A percentile compares a stretch with the other conserved stretches of the same genome.
Evolutionary conservation across 2,113 vertebrate species (phyloP).

Genomic region (Crotalus tigris): DNA sequence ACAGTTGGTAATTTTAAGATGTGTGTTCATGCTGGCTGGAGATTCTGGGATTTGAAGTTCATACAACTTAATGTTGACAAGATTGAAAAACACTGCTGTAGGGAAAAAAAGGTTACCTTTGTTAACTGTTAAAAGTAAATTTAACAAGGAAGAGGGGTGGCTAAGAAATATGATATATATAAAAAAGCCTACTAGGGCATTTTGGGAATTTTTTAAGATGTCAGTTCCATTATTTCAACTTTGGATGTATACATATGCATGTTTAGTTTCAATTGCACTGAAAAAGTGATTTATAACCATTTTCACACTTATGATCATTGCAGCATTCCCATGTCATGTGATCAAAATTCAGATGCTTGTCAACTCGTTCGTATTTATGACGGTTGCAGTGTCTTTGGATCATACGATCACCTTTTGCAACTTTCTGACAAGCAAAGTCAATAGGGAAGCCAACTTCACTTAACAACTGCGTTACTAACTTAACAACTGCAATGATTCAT

Average conservation of each 20-base stretch:
- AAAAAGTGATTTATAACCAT: background rate
- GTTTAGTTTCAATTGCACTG: background rate
- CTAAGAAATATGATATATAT: too few species aligned
- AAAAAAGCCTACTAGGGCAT: too few species aligned
- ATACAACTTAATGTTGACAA: background rate
- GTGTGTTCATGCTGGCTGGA: background rate
- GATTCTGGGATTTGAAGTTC: background rate
- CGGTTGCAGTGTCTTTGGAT: too few species aligned
- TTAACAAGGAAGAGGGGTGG: background rate
- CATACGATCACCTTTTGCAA: too few species aligned
- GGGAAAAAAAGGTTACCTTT: background rate
- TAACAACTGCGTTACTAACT: background rate
- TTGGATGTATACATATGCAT: too few species aligned
- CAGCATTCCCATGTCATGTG: too few species aligned
- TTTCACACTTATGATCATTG: background rate
- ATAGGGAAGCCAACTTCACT: background rate
- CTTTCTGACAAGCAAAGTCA: background rate
- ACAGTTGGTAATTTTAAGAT: background rate
- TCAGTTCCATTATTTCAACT: too few species aligned
- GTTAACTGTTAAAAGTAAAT: background rate
- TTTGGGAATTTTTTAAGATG: too few species aligned
- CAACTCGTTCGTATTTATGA: too few species aligned
- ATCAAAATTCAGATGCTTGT: too few species aligned
- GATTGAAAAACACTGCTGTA: background rate
- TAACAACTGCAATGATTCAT: background rate